A percentile compares a stretch with the other conserved stretches of the same genome.
phyloP scores from a whole-genome alignment of 1,140 invertebrate species.

The Euwallacea fornicatus region DNA sequence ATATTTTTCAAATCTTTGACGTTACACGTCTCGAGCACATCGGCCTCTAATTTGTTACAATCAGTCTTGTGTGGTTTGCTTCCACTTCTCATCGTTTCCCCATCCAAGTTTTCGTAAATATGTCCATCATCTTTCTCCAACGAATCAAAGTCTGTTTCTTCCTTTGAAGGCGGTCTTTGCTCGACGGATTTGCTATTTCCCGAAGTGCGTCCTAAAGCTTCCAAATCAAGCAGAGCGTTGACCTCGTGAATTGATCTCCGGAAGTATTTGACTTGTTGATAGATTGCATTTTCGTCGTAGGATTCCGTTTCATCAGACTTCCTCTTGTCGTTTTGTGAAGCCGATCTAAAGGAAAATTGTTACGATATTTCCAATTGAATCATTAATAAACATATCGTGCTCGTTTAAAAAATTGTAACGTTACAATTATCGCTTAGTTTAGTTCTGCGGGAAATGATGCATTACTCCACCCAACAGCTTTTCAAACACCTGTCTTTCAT shows the following conservation, averaged over 20 bases:
- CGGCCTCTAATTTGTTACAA: slow-evolving; percentile 6
- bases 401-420: too few species aligned
- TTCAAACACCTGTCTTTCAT: too few species aligned
- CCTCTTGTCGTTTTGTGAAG: slow-evolving; percentile 47
- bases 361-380: too few species aligned
- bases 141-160: slow-evolving; percentile 44
- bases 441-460: too few species aligned
- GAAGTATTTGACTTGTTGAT: slow-evolving; percentile 75
- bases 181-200: slow-evolving; percentile 1
- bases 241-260: slow-evolving; percentile 73
- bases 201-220: slow-evolving; percentile 2
- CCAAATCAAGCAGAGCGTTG: slow-evolving; percentile 63
- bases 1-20: slow-evolving; percentile 45
- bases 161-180: slow-evolving; percentile 11
- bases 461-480: too few species aligned
- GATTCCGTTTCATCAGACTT: slow-evolving; percentile 51
- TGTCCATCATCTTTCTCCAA: slow-evolving; percentile 43
- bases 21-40: slow-evolving; percentile 10
- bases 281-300: slow-evolving; percentile 58
- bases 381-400: too few species aligned
- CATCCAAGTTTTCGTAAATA: slow-evolving; percentile 48
- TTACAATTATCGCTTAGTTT: too few species aligned
- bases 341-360: too few species aligned
- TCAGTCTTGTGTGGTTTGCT: slow-evolving; percentile 29
- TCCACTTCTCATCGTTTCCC: slow-evolving; percentile 36